Base-by-base conservation (phyloP, 2,797 vertebrate species). In the Eulemur coronatus region DNA sequence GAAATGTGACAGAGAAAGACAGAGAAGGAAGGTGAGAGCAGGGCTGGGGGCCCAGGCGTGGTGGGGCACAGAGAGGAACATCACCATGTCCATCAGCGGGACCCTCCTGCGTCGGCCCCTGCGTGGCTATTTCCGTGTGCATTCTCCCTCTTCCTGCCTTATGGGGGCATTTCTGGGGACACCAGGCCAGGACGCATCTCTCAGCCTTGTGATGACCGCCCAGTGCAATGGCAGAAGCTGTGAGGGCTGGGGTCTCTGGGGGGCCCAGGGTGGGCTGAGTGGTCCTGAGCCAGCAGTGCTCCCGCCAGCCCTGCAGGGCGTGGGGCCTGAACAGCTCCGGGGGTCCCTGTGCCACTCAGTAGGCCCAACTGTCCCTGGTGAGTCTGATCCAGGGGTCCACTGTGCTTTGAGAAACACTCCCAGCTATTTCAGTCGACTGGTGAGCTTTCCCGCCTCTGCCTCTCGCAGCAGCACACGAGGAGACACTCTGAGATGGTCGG, bases 41-140 rank as follows among this genome's bases (percentile, higher is more conserved):
- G 5, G 4, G 28, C 33, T 0, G 4, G 1, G 0, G 26, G 4
- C 59, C 14, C 0, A 0, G n/a, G n/a, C 35, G 2, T 2, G 13
- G 55, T 41, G 9, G 4, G 61, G 55, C 4, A 0, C 46, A 35
- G 43, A 11, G 48, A 9, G 57, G 20, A 17, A 43, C 11, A 33
- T 26, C 33, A 35, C 28, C 3, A 3, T 0, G 12, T 5, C 63
- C 20, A 0, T 10, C 15, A 2, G 41, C 28, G 17, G 4, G 48
- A 7, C 6, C 38, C 2, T 7, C 72, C 38, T 8, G 3, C 2
- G 0, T 5, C 73, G 10, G 7, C 22, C 46, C 26, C 70, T 57
- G 55, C 9, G 24, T 26, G 18, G 8, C 14, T 0, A 1, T 41
- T 28, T 43, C 35, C 4, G 0, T 0, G 26, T 4, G 4, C 0